Evolutionary conservation across 2,797 vertebrate genomes (phyloP).

Genomic region (Telmatherina bonti): DNA sequence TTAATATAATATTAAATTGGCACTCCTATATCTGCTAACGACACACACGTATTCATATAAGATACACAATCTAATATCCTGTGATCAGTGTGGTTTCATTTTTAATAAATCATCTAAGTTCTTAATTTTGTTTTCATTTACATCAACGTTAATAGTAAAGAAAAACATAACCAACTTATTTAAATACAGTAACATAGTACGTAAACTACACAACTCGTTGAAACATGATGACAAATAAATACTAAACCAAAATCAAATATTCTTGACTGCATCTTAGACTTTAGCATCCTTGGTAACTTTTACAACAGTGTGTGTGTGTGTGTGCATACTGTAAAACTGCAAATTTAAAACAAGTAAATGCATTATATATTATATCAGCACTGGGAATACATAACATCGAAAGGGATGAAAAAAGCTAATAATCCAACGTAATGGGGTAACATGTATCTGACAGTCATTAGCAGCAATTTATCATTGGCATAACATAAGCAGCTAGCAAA

Average conservation of each 20-base stretch:
- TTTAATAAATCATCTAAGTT: neutral
- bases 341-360: neutral
- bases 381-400: neutral
- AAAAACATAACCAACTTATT: neutral
- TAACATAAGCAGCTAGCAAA: conserved; percentile 43
- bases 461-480: conserved; percentile 31
- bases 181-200: neutral
- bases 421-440: conserved; percentile 4
- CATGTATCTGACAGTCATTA: conserved; percentile 25
- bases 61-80: neutral
- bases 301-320: too few relatives aligned
- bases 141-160: neutral
- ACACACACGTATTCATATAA: neutral
- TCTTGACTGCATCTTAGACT: neutral
- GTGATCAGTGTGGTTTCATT: neutral
- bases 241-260: neutral
- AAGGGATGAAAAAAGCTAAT: neutral
- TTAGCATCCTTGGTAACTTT: neutral
- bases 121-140: neutral
- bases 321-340: neutral
- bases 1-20: too few relatives aligned
- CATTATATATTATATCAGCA: neutral
- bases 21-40: too few relatives aligned
- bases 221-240: neutral
- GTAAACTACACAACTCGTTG: neutral